Percentiles rank a stretch among this genome's conserved stretches.
phyloP scores from a whole-genome alignment of 2,797 vertebrate species.

The Manis javanica region DNA sequence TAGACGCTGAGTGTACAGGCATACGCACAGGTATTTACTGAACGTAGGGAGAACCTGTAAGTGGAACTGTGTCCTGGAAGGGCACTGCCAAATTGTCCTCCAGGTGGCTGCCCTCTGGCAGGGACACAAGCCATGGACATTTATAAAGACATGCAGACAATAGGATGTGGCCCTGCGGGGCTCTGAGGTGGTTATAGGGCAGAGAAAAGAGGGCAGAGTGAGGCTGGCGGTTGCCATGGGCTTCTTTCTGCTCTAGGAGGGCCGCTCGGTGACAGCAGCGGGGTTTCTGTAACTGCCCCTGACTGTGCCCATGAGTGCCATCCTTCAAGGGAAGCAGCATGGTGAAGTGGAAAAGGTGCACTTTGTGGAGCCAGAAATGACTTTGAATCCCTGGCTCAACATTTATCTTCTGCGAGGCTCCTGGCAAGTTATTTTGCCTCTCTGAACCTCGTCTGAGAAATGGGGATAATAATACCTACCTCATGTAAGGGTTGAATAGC shows the following conservation, averaged over 20 bases:
- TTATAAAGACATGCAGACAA: not conserved
- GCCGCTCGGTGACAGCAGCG: not conserved
- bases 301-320: not conserved
- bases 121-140: not conserved
- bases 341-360: not conserved
- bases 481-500: not conserved
- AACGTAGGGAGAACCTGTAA: not conserved
- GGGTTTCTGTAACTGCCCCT: not conserved
- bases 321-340: no score
- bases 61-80: not conserved
- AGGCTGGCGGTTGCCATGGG: not conserved
- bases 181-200: not conserved
- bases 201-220: not conserved
- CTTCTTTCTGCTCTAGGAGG: not conserved
- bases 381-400: not conserved
- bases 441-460: not conserved
- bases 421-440: not conserved
- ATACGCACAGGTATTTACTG: not conserved
- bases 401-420: not conserved
- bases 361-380: not conserved
- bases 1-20: not conserved
- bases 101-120: not conserved
- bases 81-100: not conserved
- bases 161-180: accelerated
- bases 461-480: not conserved